Base-by-base conservation (phyloP, 1,140 invertebrate genomes). In the Paracyclopina nana region DNA sequence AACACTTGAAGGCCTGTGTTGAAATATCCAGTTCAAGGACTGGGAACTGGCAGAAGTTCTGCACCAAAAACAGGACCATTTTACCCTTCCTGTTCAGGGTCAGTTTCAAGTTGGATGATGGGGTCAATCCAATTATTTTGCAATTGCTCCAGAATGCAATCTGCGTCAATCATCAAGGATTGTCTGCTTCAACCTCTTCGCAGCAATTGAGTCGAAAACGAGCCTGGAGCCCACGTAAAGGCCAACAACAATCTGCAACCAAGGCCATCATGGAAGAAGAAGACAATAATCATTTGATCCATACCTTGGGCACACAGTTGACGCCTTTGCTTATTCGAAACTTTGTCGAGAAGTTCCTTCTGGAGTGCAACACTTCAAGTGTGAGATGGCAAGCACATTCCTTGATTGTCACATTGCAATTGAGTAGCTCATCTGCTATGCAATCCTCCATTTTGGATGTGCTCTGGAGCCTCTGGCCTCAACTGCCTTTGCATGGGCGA, bases 341-440 rank as follows among this genome's bases (percentile, higher is more conserved):
- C 24, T 95, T 96, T 58, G 76, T 96, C 12, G 75, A 82, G 54
- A 81, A 82, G 1, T 95, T 94, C 66, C 67, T 95, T 11, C 65
- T 96, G 38, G 88, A 95, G 65, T 91, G 87, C 0, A 94, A 95
- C 62, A 79, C 81, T 5, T 87, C 83, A 0, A 78, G 79, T 46
- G 79, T 94, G 4, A 76, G 92, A 53, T 95, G 90, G 88, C 87
- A 94, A 67, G 86, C 86, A 0, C 92, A 98, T 64, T 77, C 80
- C 0, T 66, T 91, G 4, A 68, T 87, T 16, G 68, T 83, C n/a
- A 77, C 82, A 5, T 75, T 88, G 57, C 86, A 80, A 60, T 83
- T 83, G 60, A 81, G 90, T 61, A 86, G 81, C 2, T 70, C 74
- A 14, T 66, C 73, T 31, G 57, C 68, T 0, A 80, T 91, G 56